Conservation (phyloP, 1,140 invertebrate species). For the Bombus waltoni region DNA sequence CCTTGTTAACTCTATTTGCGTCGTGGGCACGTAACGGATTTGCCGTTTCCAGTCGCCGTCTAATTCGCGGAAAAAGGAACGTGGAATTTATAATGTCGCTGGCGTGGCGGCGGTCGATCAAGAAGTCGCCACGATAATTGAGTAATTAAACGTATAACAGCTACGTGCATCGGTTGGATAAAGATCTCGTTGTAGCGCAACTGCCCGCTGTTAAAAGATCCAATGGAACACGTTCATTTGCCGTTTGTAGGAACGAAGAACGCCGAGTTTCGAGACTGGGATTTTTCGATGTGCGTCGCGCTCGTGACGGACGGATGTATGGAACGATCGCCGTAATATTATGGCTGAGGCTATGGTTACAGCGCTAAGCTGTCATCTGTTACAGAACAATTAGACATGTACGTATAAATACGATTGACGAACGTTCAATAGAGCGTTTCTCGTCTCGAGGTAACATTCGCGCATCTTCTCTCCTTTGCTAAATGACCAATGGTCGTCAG, state of each 20-base stretch:
- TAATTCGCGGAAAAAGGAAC: constrained; percentile 42
- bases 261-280: too few species aligned
- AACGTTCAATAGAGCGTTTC: too few species aligned
- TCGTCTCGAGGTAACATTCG: too few species aligned
- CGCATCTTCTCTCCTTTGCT: background rate
- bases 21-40: constrained; percentile 56
- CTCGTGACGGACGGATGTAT: too few species aligned
- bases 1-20: constrained; percentile 40
- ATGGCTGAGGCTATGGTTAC: too few species aligned
- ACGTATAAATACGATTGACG: too few species aligned
- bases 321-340: too few species aligned
- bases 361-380: too few species aligned
- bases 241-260: too few species aligned
- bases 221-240: background rate
- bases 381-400: too few species aligned
- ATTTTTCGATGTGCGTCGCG: too few species aligned
- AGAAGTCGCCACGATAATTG: constrained; percentile 52
- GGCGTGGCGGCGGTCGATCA: background rate
- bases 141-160: constrained; percentile 55
- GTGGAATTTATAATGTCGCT: constrained; percentile 48
- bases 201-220: background rate
- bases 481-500: background rate
- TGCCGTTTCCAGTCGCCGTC: constrained; percentile 29
- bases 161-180: background rate
- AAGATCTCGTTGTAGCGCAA: background rate